Evolutionary conservation across 2,888 invertebrate genomes (phyloP), one percentile per base, ranked within the genome.

Genomic region (Clivina fossor): DNA sequence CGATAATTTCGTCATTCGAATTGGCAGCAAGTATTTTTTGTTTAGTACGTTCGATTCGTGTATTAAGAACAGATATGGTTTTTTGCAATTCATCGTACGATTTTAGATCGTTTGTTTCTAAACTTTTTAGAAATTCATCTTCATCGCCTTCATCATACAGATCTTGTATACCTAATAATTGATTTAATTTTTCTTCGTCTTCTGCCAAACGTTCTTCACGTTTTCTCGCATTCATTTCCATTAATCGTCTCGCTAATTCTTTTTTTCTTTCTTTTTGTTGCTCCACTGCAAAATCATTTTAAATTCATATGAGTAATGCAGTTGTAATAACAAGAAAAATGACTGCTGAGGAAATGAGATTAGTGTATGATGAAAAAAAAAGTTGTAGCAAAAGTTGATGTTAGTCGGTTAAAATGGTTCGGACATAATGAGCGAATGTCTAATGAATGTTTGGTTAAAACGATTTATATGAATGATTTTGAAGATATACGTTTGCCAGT

Each of bases 171-270:
- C 85, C 82, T 41, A 86, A 74, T 22, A 94, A 72, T 63, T 89
- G 85, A 65, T 84, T 84, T 28, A 95, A 71, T 67, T 89, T 89
- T 62, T 93, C 90, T 68, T 94, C 93, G 68, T 95, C 94, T 68
- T 91, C 91, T 2, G 86, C 87, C 20, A 95, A 76, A 68, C 90
- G 85, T 70, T 94, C 93, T 66, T 90, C 89, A 61, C 94, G 78
- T 69, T 93, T 90, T 44, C 90, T 82, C 1, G 92, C 91, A 71
- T 94, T 94, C 47, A 94, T 90, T 74, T 95, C 94, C 43, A 91
- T 82, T 48, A 95, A 75, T 18, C 94, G 79, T 33, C 85, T 78
- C 0, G 93, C 91, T 69, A 94, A 80, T 70, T 94, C 94, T 54
- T 87, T 85, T 62, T 93, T 85, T 58, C 91, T 80, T 69, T 94